Evolutionary conservation across 2,888 invertebrate genomes (phyloP), one percentile per base, ranked within the genome.

Genomic region (Scaeva pyrastri): DNA sequence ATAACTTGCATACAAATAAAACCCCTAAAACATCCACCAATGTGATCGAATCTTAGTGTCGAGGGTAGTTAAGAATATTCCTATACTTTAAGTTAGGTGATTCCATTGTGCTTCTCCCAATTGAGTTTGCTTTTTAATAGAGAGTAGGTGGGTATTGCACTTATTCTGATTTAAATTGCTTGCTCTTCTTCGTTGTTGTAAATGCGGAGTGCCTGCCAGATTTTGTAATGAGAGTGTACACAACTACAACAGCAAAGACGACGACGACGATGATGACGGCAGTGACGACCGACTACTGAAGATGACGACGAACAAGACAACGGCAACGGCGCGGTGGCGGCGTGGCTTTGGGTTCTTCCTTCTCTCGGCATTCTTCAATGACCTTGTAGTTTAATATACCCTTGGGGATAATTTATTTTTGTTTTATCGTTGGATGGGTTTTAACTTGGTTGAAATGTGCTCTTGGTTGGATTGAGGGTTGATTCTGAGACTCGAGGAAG

Each of bases 321-420:
- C 26, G 31, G 1, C 31, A 8, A 8, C 31, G 16, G 58, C 39
- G 43, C 31, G 31, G 21, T 45, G 39, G 55, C 66, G 26, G n/a
- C n/a, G n/a, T n/a, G n/a, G n/a, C n/a, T 60, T 70, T 14, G n/a
- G n/a, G n/a, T 68, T 68, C 68, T 31, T 66, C 66, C 26, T 66
- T 66, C 45, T 64, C 73, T 45, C 19, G 60, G 75, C 52, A 80
- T 81, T 68, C 72, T 62, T 70, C 58, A 62, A 62, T 85, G 80
- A 85, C 85, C 85, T 85, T 85, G 85, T 80, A 70, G 73, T 73
- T 77, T 70, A 80, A 77, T 81, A 70, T 45, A 64, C 73, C 75
- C 76, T 73, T 62, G 76, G 76, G 85, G 50, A 70, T 80, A 80
- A 76, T 81, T 81, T 81, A 68, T 77, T 73, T 75, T 79, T 64